Evolutionary conservation across 2,797 vertebrate genomes (phyloP).

Genomic region (Tangara arthus): DNA sequence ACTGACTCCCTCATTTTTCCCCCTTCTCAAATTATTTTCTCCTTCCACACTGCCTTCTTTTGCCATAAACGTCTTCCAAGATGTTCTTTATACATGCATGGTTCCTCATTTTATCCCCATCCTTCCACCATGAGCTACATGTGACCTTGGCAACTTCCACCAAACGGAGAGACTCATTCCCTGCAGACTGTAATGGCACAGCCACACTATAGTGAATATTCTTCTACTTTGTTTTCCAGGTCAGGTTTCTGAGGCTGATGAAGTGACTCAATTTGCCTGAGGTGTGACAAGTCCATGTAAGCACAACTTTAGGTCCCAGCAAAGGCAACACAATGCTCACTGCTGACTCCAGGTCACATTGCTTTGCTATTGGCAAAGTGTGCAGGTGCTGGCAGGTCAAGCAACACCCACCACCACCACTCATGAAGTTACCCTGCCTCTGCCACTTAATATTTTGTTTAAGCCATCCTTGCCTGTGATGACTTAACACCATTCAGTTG

Average conservation of each 20-base stretch:
- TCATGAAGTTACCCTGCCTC: background rate
- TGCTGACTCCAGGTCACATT: background rate
- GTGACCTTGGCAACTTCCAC: background rate
- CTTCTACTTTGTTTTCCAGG: background rate
- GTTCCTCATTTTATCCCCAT: background rate
- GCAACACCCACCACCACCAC: background rate
- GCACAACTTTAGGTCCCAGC: background rate
- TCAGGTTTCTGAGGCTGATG: background rate
- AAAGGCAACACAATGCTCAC: background rate
- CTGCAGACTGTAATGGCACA: background rate
- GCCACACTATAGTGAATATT: background rate
- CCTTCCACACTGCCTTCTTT: background rate
- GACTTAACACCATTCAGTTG: background rate
- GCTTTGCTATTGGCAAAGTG: background rate
- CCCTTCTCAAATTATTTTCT: background rate
- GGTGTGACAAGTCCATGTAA: background rate
- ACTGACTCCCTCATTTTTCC: background rate
- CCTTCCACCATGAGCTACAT: background rate
- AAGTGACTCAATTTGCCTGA: background rate
- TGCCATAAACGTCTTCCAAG: background rate
- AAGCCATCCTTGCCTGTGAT: background rate
- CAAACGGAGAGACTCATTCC: background rate
- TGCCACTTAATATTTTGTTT: background rate
- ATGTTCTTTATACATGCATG: fast-evolving
- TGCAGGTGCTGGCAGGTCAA: background rate